A percentile compares a stretch with the other conserved stretches of the same genome.
These are phyloP conservation scores for Pachycephus smyrnensis DNA, from an alignment of 2,888 invertebrate species.

Conservation along the genomic window DNA sequence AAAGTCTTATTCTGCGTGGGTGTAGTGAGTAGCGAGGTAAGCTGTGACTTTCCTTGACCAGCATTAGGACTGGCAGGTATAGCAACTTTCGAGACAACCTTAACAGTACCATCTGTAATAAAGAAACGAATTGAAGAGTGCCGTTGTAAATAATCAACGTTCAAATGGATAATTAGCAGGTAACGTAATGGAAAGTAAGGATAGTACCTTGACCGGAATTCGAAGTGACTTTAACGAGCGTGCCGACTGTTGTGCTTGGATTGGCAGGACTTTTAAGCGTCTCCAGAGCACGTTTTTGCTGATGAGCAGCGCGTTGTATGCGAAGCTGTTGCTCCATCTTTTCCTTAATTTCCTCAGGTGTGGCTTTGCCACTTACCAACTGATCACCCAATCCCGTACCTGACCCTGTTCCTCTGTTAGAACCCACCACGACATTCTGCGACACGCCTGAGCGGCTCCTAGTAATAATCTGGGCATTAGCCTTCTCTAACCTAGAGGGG, in stretches of 20 bases:
- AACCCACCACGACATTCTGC: constrained; percentile 71
- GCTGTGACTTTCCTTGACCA: constrained; percentile 73
- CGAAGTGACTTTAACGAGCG: constrained; percentile 70
- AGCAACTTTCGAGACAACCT: constrained; percentile 76
- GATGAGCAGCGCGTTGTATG: constrained; percentile 88
- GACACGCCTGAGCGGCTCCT: constrained; percentile 81
- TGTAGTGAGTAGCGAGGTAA: constrained; percentile 76
- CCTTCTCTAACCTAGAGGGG: constrained; percentile 74
- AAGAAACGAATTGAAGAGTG: neutral
- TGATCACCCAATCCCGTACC: constrained; percentile 50
- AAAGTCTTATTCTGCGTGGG: constrained; percentile 75
- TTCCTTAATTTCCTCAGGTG: constrained; percentile 84
- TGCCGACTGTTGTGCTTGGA: constrained; percentile 65
- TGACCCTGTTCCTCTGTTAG: constrained; percentile 47
- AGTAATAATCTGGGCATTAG: constrained; percentile 82
- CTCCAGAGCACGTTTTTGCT: constrained; percentile 85
- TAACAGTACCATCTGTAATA: constrained; percentile 72
- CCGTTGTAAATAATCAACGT: neutral
- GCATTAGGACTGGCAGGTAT: constrained; percentile 71
- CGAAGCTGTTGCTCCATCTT: constrained; percentile 93
- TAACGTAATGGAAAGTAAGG: neutral
- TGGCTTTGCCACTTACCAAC: constrained; percentile 71
- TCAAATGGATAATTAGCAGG: neutral
- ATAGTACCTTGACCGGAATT: constrained; percentile 71
- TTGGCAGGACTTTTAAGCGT: constrained; percentile 60